A percentile compares a stretch with the other conserved stretches of the same genome.
Evolutionary conservation across 2,113 vertebrate genomes (phyloP).

Genomic region (Pseudolaguvia tuberculata): DNA sequence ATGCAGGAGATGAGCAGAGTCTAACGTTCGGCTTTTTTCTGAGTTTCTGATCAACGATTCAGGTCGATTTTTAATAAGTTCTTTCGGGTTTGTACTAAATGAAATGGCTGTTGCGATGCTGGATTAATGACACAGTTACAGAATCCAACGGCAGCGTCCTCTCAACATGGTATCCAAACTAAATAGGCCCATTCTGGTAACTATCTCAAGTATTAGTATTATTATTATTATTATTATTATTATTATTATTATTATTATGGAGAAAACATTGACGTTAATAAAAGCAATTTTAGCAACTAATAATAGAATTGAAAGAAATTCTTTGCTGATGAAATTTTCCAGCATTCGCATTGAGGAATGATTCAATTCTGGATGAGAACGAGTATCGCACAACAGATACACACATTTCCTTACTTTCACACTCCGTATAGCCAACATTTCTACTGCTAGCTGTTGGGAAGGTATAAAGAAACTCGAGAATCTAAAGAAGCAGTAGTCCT

Average conservation of each 20-base stretch:
- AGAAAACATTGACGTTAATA: background rate
- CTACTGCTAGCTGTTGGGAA: background rate
- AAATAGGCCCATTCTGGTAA: constrained; percentile 1
- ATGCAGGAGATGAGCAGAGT: background rate
- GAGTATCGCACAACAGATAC: background rate
- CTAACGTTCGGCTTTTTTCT: constrained; percentile 8
- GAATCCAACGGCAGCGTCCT: background rate
- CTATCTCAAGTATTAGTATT: constrained; percentile 12
- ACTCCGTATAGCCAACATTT: background rate
- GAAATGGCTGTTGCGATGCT: constrained; percentile 13
- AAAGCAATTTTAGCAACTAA: background rate
- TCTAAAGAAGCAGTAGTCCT: background rate
- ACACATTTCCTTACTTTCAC: background rate
- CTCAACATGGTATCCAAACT: background rate
- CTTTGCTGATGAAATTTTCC: too few relatives aligned
- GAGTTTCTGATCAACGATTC: constrained; percentile 14
- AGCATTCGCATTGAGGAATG: background rate
- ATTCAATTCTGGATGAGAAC: background rate
- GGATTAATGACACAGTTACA: constrained; percentile 8
- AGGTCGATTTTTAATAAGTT: constrained; percentile 26
- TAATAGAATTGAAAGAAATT: background rate
- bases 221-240: background rate
- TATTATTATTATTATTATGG: background rate
- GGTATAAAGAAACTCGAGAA: background rate
- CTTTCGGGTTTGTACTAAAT: constrained; percentile 16